Base-by-base conservation (phyloP, 1,140 invertebrate genomes). In the Platyscapa corneri region DNA sequence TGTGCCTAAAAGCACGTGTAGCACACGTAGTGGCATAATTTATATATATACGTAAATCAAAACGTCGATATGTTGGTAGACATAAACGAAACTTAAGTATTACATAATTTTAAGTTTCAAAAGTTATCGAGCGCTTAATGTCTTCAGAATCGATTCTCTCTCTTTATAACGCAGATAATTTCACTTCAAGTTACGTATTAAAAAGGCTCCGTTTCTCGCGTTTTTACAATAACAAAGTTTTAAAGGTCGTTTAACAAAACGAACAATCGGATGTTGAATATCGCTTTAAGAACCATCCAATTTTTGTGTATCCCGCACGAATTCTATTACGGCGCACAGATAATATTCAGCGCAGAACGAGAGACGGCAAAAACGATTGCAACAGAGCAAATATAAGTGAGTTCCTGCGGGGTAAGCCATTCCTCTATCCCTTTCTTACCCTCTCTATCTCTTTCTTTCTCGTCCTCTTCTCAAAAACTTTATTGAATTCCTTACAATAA, bases 401-500 rank as follows among this genome's bases (percentile, higher is more conserved):
- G 49, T 34, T 77, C 70, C 39, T 8, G 70, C 70, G 37, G 70
- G 70, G 70, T 74, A 37, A 42, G 10, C 6, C 37, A 74, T 74
- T 74, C 70, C 37, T 74, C 37, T 53, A 3, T 34, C 65, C 12
- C 30, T 42, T 18, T 77, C 46, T 56, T 46, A 16, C 46, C 12
- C 23, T 64, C 49, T 39, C 34, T 5, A 0, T 12, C 67, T 37
- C 67, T 46, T 39, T 49, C 39, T 18, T 16, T 39, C 77, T 90
- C 90, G 89, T 89, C 88, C 89, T 89, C 92, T 91, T 90, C 89
- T 92, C 91, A 92, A 91, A 92, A 92, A 92, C 90, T 92, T 92
- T 91, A 92, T 93, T 92, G 91, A 91, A 91, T 92, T 91, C 91
- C 92, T 91, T 90, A 89, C 91, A 92, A 92, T 92, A 91, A 88